Evolutionary conservation across 92 coral and sea anemone genomes (phyloP), one percentile per base, ranked within the genome.

Genomic region (Pocillopora meandrina): DNA sequence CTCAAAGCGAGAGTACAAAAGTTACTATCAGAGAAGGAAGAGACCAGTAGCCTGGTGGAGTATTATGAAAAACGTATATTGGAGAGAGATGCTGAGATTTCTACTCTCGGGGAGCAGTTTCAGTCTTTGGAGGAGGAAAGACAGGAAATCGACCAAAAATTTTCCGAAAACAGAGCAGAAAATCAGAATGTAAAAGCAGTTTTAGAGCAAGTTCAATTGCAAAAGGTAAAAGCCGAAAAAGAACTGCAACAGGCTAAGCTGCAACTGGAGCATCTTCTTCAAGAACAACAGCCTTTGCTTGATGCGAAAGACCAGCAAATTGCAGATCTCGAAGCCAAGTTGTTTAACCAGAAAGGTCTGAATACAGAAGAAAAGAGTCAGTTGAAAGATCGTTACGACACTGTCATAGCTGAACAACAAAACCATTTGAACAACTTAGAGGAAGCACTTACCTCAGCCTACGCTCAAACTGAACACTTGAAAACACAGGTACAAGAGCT

Each of bases 21-120:
- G 17, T 77, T 76, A 12, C 76, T 82, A n/a, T 77, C 80, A 12
- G 94, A 91, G 71, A 87, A 85, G 21, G 89, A 87, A 33, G 81
- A 64, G 23, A 84, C 52, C 57, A 85, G 75, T 64, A 90, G 74
- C 10, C 57, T 89, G 61, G 75, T 85, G 70, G 86, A 74, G 56
- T 86, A 92, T 64, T 91, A 87, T 52, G 90, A 90, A 13, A 87
- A 83, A 71, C 71, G 74, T 64, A 86, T 92, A 26, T 78, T 75
- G 31, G 90, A 89, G 47, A 82, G 77, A 70, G 89, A 88, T 1
- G 42, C 74, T 55, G 88, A 87, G 68, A 61, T 91, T 35, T 10
- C 23, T 17, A 81, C 75, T 36, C 87, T 89, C 67, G 83, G 77
- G n/a, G 92, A 87, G 71, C 90, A 76, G 58, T 5, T 84, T 18